These are phyloP conservation scores for Microcebus ravelobensis DNA, from an alignment of 2,113 vertebrate species.

Conservation along the genomic window DNA sequence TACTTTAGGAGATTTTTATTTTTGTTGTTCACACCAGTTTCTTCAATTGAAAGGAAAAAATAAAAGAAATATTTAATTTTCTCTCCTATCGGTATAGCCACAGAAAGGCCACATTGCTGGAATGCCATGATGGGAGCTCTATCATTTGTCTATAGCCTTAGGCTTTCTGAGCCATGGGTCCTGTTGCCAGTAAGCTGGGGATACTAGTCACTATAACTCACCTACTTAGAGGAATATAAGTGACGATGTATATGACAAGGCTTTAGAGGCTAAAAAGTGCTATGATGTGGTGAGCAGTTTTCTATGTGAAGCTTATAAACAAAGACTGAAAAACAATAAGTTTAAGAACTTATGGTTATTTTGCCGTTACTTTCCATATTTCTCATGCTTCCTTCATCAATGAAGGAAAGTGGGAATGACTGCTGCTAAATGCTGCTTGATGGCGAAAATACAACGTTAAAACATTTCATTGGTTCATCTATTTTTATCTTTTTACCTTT, in stretches of 20 bases:
- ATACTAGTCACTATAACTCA: neutral
- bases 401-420: neutral
- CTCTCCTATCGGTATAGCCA: neutral
- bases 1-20: neutral
- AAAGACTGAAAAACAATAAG: neutral
- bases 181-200: neutral
- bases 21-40: neutral
- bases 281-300: neutral
- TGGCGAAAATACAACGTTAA: neutral
- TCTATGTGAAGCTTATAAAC: neutral
- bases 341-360: neutral
- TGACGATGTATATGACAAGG: neutral
- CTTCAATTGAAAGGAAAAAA: neutral
- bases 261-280: neutral
- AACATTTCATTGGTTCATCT: neutral
- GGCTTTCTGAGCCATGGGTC: neutral
- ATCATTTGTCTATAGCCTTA: neutral
- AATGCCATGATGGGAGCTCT: neutral
- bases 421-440: neutral
- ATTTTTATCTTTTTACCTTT: neutral
- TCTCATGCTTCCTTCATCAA: neutral
- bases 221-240: neutral
- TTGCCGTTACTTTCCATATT: neutral
- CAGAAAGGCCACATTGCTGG: neutral
- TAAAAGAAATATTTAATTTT: neutral